Percentiles rank a stretch among this genome's conserved stretches.
Evolutionary conservation across 2,113 vertebrate species (phyloP).

Genomic region (Zeus faber): DNA sequence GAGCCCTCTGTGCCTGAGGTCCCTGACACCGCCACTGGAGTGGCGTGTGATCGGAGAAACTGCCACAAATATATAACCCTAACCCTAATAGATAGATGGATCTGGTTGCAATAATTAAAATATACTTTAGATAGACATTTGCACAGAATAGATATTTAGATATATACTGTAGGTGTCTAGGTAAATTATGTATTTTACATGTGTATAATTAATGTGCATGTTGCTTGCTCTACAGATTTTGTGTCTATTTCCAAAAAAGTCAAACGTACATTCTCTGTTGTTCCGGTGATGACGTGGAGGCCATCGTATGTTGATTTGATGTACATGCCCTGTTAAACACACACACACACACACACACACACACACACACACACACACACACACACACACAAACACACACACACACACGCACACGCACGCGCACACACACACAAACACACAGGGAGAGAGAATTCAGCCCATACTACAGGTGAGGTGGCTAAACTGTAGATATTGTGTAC

Average conservation of each 20-base stretch:
- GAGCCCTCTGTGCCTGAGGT: too few relatives aligned
- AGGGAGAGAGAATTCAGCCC: not conserved
- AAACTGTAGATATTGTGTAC: not conserved
- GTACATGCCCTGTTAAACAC: conserved; percentile 70
- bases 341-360: conserved; percentile 19
- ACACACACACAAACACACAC: conserved; percentile 23
- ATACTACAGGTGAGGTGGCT: not conserved
- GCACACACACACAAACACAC: conserved; percentile 14
- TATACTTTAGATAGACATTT: too few relatives aligned
- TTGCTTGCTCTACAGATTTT: not conserved
- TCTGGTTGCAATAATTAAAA: too few relatives aligned
- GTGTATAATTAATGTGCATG: not conserved
- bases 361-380: not conserved
- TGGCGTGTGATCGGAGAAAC: too few relatives aligned
- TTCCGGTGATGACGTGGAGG: conserved; percentile 74
- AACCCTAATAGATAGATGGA: too few relatives aligned
- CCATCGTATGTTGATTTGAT: conserved; percentile 77
- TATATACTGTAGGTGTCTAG: too few relatives aligned
- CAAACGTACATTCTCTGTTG: conserved; percentile 67
- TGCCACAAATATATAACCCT: too few relatives aligned
- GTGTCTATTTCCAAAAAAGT: not conserved
- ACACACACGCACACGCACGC: conserved; percentile 22
- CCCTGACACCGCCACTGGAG: too few relatives aligned
- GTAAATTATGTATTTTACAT: not conserved
- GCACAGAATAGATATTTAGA: not conserved